phyloP scores from a whole-genome alignment of 1,140 invertebrate species.

The Trichonephila inaurata region DNA sequence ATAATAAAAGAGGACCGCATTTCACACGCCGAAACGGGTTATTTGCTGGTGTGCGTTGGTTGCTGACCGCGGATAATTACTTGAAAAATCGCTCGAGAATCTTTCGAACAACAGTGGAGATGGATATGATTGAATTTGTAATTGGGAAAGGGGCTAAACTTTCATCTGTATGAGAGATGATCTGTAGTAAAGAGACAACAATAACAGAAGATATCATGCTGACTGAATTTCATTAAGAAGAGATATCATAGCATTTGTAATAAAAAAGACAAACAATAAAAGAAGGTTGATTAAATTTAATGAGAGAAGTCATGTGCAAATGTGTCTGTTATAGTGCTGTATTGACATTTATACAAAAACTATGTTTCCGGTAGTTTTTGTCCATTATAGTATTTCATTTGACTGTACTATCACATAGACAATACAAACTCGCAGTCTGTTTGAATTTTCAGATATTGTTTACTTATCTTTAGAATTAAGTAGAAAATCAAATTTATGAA shows the following conservation, averaged over 20 bases:
- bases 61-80: constrained; percentile 49
- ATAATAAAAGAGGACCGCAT: constrained; percentile 26
- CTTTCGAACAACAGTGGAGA: neutral
- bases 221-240: no score
- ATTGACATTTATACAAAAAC: neutral
- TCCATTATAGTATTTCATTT: neutral
- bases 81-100: neutral
- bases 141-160: neutral
- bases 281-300: no score
- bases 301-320: no score
- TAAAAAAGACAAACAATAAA: no score
- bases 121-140: neutral
- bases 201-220: no score
- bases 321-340: no score
- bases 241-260: no score
- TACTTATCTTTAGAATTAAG: neutral
- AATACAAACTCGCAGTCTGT: neutral
- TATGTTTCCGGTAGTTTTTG: neutral
- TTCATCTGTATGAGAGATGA: no score
- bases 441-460: neutral
- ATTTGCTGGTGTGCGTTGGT: constrained; percentile 21
- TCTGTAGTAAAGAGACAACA: no score
- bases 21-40: constrained; percentile 70
- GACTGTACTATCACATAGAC: neutral
- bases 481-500: no score